Conservation (phyloP, 2,797 vertebrate genomes). For the Manis javanica region DNA sequence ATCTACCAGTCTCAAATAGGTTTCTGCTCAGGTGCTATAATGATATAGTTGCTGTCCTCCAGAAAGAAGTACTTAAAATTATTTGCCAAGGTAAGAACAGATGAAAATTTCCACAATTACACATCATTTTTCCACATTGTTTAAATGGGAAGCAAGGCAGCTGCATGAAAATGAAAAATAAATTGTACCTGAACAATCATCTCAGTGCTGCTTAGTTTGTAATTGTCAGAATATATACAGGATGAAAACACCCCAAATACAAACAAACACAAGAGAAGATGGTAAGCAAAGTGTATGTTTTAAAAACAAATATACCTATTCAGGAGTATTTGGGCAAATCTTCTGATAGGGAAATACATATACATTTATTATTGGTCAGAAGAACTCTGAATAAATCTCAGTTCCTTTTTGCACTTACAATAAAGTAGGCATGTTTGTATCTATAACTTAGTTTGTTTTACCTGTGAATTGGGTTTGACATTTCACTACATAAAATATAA, state of each 20-base stretch:
- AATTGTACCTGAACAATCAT: constrained; percentile 8
- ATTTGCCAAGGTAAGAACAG: constrained; percentile 53
- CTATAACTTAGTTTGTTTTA: not conserved
- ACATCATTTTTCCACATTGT: constrained; percentile 37
- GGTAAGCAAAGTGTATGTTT: constrained; percentile 19
- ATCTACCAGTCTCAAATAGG: not conserved
- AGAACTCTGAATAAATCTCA: not conserved
- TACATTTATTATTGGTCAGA: not conserved
- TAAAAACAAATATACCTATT: not conserved
- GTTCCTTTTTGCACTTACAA: not conserved
- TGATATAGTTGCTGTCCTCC: not conserved
- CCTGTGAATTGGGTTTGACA: not conserved
- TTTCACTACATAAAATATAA: constrained; percentile 9
- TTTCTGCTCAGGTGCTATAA: not conserved
- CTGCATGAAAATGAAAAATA: constrained; percentile 32
- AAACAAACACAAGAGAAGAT: constrained; percentile 40
- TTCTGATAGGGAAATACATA: not conserved
- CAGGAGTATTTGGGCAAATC: not conserved
- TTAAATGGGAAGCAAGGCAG: constrained; percentile 35
- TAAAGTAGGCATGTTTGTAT: not conserved
- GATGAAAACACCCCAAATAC: not conserved
- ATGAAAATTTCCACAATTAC: not conserved
- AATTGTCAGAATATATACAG: not conserved
- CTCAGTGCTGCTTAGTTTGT: not conserved
- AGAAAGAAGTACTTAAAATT: constrained; percentile 34